Conservation (phyloP, 30 jellyfish, hydroid and myxozoan species). For the Aurelia aurita region DNA sequence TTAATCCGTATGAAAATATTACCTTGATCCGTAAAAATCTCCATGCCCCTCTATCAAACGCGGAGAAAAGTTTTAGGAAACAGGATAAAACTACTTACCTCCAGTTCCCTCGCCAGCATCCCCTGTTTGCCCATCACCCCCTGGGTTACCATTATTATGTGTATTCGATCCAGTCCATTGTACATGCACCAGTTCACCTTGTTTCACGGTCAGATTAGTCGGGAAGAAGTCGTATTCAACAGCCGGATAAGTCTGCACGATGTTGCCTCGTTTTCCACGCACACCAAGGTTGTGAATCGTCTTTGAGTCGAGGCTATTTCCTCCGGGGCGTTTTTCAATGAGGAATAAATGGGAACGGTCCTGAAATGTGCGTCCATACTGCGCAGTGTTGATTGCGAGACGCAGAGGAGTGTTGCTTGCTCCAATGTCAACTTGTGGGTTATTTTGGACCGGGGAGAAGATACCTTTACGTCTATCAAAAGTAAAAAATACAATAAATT, state of each 20-base stretch:
- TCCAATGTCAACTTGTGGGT: slow-evolving; percentile 96
- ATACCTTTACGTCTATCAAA: slow-evolving; percentile 58
- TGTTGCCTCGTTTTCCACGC: slow-evolving; percentile 88
- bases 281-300: slow-evolving; percentile 74
- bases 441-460: slow-evolving; percentile 88
- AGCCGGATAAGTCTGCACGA: slow-evolving; percentile 94
- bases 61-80: too few relatives aligned
- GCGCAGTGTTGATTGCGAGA: slow-evolving; percentile 98
- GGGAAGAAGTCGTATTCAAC: slow-evolving; percentile 98
- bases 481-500: background rate
- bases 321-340: slow-evolving; percentile 66
- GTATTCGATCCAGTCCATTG: slow-evolving; percentile 99
- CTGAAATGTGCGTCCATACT: slow-evolving; percentile 99
- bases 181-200: slow-evolving; percentile 79
- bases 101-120: slow-evolving; percentile 96
- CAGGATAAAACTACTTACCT: too few relatives aligned
- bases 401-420: slow-evolving; percentile 83
- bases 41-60: too few relatives aligned
- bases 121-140: slow-evolving; percentile 99
- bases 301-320: slow-evolving; percentile 53
- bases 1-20: too few relatives aligned
- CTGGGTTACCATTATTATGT: slow-evolving; percentile 92
- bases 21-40: too few relatives aligned
- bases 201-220: slow-evolving; percentile 64
- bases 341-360: slow-evolving; percentile 92